Conservation (phyloP, 2,113 vertebrate species). For the Pica pica region DNA sequence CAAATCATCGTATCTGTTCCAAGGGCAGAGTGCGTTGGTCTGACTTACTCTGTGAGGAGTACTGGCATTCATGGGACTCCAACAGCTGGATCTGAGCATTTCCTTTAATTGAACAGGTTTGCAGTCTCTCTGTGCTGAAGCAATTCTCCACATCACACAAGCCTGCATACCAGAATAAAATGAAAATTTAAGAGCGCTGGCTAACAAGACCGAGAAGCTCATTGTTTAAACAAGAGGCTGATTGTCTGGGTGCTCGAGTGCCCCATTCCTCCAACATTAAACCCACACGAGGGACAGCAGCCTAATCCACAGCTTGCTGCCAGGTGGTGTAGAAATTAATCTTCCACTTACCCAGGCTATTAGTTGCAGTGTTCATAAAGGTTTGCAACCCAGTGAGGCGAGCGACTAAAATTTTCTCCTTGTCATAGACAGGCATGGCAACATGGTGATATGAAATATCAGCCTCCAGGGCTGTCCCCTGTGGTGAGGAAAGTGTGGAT, state of each 20-base stretch:
- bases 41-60: slow-evolving; percentile 38
- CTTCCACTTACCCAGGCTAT: slow-evolving; percentile 67
- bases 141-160: slow-evolving; percentile 65
- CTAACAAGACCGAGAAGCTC: slow-evolving; percentile 67
- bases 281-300: slow-evolving; percentile 51
- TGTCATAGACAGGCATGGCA: neutral
- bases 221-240: slow-evolving; percentile 67
- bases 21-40: neutral
- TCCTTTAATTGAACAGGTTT: slow-evolving; percentile 72
- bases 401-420: slow-evolving; percentile 53
- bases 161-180: slow-evolving; percentile 54
- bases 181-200: slow-evolving; percentile 62
- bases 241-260: slow-evolving; percentile 68
- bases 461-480: neutral
- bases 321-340: slow-evolving; percentile 82
- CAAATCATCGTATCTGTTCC: slow-evolving; percentile 14
- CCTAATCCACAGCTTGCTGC: slow-evolving; percentile 69
- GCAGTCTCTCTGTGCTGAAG: slow-evolving; percentile 38
- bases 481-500: neutral
- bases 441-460: neutral
- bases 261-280: slow-evolving; percentile 67
- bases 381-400: slow-evolving; percentile 58
- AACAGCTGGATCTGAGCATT: slow-evolving; percentile 72
- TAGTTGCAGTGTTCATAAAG: slow-evolving; percentile 66
- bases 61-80: slow-evolving; percentile 29